phyloP scores from a whole-genome alignment of 2,113 vertebrate species.

The Anolis carolinensis region DNA sequence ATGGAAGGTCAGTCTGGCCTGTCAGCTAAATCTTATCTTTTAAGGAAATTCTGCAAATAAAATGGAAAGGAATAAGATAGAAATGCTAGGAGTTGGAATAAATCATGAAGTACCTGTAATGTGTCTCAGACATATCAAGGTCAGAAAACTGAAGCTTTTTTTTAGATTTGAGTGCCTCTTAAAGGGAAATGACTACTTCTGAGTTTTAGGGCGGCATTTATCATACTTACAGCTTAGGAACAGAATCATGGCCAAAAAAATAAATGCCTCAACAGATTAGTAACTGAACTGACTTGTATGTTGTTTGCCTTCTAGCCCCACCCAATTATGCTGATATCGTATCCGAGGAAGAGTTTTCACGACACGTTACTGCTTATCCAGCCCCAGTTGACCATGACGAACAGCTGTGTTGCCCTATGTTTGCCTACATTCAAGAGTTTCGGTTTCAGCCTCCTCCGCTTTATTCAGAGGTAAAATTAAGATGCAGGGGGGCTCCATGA shows the following conservation, averaged over 20 bases:
- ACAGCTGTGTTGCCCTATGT: conserved; percentile 72
- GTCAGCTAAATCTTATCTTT: not conserved
- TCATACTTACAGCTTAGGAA: not conserved
- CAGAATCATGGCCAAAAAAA: not conserved
- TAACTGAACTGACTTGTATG: conserved; percentile 3
- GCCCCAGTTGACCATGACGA: conserved; percentile 68
- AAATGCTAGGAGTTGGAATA: not conserved
- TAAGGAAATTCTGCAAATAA: not conserved
- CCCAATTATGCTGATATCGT: conserved; percentile 86
- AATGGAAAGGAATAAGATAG: too few relatives aligned
- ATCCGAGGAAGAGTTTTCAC: conserved; percentile 80
- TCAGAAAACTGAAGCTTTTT: not conserved
- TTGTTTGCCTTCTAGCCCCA: conserved; percentile 72
- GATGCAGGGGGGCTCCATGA: not conserved
- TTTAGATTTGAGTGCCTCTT: not conserved
- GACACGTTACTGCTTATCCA: conserved; percentile 67
- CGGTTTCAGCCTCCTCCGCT: conserved; percentile 84
- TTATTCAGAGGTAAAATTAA: conserved; percentile 82
- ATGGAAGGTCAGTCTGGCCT: too few relatives aligned
- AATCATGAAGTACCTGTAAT: not conserved
- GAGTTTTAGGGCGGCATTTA: not conserved
- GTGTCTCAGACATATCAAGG: too few relatives aligned
- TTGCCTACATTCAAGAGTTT: conserved; percentile 83
- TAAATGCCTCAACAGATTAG: not conserved
- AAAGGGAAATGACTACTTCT: not conserved